phyloP scores from a whole-genome alignment of 1,140 invertebrate genomes.

The Heliconius hewitsoni region DNA sequence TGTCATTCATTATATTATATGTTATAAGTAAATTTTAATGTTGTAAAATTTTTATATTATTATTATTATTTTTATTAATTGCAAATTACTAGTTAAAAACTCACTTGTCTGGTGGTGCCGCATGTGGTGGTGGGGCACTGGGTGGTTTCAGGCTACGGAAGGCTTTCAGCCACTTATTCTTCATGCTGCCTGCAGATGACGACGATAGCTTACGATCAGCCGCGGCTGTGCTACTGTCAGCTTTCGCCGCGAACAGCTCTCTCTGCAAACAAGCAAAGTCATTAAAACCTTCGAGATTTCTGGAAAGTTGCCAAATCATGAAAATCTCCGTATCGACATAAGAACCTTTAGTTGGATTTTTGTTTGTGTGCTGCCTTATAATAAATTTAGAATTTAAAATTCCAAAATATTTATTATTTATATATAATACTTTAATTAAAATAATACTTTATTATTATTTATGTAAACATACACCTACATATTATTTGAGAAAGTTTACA shows the following conservation, averaged over 20 bases:
- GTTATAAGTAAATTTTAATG: background rate
- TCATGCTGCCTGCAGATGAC: conserved; percentile 93
- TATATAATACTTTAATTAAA: too few relatives aligned
- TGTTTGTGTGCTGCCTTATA: background rate
- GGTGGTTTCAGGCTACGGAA: conserved; percentile 95
- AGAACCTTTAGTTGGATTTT: conserved; percentile 23
- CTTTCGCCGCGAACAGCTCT: conserved; percentile 91
- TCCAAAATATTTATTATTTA: background rate
- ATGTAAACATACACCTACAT: too few relatives aligned
- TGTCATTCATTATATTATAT: background rate
- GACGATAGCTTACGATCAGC: conserved; percentile 93
- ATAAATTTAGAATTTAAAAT: background rate
- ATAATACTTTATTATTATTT: too few relatives aligned
- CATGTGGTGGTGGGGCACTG: conserved; percentile 83
- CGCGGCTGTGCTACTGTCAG: conserved; percentile 82
- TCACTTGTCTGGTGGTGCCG: conserved; percentile 81
- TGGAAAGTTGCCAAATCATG: conserved; percentile 33
- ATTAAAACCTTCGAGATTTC: conserved; percentile 28
- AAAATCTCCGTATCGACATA: conserved; percentile 23
- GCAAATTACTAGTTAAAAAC: conserved; percentile 33
- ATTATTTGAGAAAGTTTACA: too few relatives aligned
- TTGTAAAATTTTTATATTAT: background rate
- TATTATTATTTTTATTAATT: background rate
- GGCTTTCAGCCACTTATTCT: conserved; percentile 98
- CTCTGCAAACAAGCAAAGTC: conserved; percentile 84